Conservation (phyloP, 2,113 vertebrate species). For the Tachysurus vachellii region DNA sequence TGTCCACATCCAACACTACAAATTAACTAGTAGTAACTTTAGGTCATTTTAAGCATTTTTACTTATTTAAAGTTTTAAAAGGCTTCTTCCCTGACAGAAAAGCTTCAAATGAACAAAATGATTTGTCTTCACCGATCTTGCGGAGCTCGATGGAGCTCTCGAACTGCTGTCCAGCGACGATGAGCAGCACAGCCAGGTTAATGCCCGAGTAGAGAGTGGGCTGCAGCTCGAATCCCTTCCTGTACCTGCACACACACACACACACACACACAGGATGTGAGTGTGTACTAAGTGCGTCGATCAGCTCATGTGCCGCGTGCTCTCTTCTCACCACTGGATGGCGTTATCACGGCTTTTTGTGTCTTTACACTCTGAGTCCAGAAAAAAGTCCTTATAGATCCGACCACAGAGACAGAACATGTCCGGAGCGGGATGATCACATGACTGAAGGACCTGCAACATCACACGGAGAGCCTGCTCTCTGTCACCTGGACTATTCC, state of each 20-base stretch:
- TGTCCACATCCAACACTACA: no score
- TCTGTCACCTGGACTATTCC: slow-evolving; percentile 84
- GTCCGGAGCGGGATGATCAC: slow-evolving; percentile 86
- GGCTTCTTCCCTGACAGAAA: no score
- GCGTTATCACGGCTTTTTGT: slow-evolving; percentile 82
- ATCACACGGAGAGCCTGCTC: slow-evolving; percentile 87
- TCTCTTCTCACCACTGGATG: slow-evolving; percentile 84
- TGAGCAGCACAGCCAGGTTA: slow-evolving; percentile 89
- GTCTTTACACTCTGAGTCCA: slow-evolving; percentile 90
- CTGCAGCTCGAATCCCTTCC: slow-evolving; percentile 92
- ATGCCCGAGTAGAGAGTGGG: slow-evolving; percentile 94
- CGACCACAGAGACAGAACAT: slow-evolving; percentile 96
- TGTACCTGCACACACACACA: slow-evolving; percentile 81
- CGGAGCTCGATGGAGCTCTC: slow-evolving; percentile 92
- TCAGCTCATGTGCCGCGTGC: not conserved
- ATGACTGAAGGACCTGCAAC: slow-evolving; percentile 85
- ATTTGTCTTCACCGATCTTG: slow-evolving; percentile 84
- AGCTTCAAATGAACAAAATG: no score
- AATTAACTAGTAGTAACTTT: no score
- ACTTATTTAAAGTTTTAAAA: no score
- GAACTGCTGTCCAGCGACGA: slow-evolving; percentile 90
- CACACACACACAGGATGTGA: not conserved
- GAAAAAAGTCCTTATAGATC: slow-evolving; percentile 96
- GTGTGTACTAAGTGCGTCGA: not conserved
- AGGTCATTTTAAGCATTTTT: no score